These are phyloP conservation scores for Serilophus lunatus DNA, from an alignment of 2,113 vertebrate species.

Conservation along the genomic window DNA sequence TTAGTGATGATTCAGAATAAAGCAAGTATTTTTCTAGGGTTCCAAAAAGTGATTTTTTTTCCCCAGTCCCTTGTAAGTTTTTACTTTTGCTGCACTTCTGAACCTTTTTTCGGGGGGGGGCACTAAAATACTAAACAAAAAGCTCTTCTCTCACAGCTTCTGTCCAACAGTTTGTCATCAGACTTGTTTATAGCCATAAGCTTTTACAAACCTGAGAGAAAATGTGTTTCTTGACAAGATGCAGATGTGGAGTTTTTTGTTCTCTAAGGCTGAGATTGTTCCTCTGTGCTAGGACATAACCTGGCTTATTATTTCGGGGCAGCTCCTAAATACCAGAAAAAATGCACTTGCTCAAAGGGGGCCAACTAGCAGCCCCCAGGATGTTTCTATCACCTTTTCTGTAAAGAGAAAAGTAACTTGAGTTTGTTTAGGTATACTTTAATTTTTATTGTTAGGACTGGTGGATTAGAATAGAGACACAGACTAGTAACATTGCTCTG, in stretches of 20 bases:
- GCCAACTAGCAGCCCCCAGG: background rate
- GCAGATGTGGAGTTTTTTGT: background rate
- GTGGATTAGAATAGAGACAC: background rate
- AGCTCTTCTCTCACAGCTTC: background rate
- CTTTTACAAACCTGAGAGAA: slow-evolving; percentile 12
- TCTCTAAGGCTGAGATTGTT: background rate
- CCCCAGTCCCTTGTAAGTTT: background rate
- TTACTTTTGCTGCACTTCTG: background rate
- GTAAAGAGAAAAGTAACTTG: background rate
- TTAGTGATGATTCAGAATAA: background rate
- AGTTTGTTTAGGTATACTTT: background rate
- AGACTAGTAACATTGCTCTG: background rate
- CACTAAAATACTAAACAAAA: background rate
- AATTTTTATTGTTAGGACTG: background rate
- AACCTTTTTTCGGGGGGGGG: background rate
- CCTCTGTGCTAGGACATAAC: background rate
- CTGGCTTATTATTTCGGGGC: background rate
- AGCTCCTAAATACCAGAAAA: background rate
- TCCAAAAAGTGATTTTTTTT: background rate
- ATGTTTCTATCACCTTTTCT: background rate
- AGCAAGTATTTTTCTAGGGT: background rate
- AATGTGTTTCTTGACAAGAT: slow-evolving; percentile 17
- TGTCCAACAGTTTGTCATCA: slow-evolving; percentile 30
- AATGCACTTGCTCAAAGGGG: background rate
- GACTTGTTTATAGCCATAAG: slow-evolving; percentile 1